Evolutionary conservation across 2,888 invertebrate species (phyloP), one percentile per base, ranked within the genome.

Genomic region (Drosophila subsilvestris): DNA sequence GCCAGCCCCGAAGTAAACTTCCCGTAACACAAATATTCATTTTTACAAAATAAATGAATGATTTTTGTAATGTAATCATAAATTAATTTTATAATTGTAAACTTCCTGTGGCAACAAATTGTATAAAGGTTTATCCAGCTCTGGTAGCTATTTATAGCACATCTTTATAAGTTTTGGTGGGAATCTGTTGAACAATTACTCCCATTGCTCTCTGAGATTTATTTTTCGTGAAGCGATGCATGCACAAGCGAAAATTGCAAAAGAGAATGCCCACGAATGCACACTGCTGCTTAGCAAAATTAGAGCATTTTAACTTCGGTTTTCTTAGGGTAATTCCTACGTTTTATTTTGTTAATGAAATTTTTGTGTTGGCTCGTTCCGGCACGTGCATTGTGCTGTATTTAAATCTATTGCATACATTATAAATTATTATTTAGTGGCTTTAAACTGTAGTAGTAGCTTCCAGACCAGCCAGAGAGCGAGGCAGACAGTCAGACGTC

Each of bases 361-460:
- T 22, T 20, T 47, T 68, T 27, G 0, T 3, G 68, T 68, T 50
- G 17, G 44, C 37, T 37, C 5, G 17, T 27, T 18, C 2, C 14
- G 63, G 56, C 71, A 72, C 73, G 56, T 51, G 72, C 66, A 45
- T 45, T 44, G 42, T 59, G 20, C 22, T 25, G 55, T 18, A 27
- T 65, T 29, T 60, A 50, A 61, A 44, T 48, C 12, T 20, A 44
- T 59, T 69, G 70, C 58, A 70, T 54, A 61, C 37, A 61, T 70
- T 69, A 50, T 53, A 44, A 61, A 53, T 55, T 50, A 37, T 8
- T 70, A 22, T 27, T 49, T 37, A 48, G 59, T 60, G 53, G 61
- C 66, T 65, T 8, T 37, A 14, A 37, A 6, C 6, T 25, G 25
- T 25, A 25, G 14, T 14, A 14, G 37, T 37, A 37, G 37, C 6